Evolutionary conservation across 2,888 invertebrate genomes (phyloP), one percentile per base, ranked within the genome.

Genomic region (Alcis repandata): DNA sequence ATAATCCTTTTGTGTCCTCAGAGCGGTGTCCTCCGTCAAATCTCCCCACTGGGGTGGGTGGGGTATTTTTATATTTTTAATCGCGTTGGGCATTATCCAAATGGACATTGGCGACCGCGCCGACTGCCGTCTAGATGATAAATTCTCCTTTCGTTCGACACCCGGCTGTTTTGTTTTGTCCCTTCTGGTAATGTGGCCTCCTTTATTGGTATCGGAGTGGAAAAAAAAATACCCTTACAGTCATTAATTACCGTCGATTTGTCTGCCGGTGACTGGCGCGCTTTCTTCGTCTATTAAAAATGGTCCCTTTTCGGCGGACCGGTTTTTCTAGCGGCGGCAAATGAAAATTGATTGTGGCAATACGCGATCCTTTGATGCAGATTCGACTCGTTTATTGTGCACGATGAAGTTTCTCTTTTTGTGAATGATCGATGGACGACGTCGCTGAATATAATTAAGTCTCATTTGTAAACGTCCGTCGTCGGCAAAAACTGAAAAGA

Each of bases 1-100:
- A 93, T 93, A 93, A 93, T 93, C 93, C 93, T 93, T 93, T 93
- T 93, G 93, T 93, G 92, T 93, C 92, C 91, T 92, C 91, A 88
- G 90, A 86, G 91, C 90, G 89, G 91, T 88, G 91, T 92, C 93
- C 92, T 92, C 92, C 92, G 92, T 91, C 92, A 90, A 88, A 87
- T 81, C 85, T 84, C 78, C 84, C 84, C 71, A 63, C 59, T 77
- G 76, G 81, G 80, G 77, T 72, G 80, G 57, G 82, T 78, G 87
- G 89, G 89, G 90, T 92, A 93, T 93, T 93, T 93, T 93, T 93
- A 93, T 93, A 93, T 93, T 93, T 93, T 93, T 93, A 93, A 93
- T 93, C 93, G 93, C 91, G 92, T 89, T 89, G 92, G 91, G 92
- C 91, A 93, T 93, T 93, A 93, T 92, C 92, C 93, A 92, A 93